Percentiles rank a stretch among this genome's conserved stretches.
Conservation (phyloP, 2,888 invertebrate genomes). For the Nematopogon swammerdamellus region DNA sequence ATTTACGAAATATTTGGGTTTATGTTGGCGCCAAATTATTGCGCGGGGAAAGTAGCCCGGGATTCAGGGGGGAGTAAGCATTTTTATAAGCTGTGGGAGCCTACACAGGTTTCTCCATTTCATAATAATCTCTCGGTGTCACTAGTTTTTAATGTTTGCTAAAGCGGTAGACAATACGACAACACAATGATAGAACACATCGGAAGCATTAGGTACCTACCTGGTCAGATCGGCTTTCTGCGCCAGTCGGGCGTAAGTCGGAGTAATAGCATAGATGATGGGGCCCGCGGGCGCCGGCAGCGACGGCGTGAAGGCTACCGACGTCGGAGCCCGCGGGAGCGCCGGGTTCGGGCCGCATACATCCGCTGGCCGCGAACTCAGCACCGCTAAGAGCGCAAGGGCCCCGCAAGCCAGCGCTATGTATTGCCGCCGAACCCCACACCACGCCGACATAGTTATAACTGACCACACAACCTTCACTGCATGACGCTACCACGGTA, state of each 20-base stretch:
- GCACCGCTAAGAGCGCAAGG: neutral
- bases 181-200: too few relatives aligned
- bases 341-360: neutral
- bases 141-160: too few relatives aligned
- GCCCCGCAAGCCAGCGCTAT: neutral
- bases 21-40: too few relatives aligned
- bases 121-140: too few relatives aligned
- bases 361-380: neutral
- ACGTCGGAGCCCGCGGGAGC: neutral
- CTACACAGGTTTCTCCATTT: too few relatives aligned
- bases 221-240: constrained; percentile 94
- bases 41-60: too few relatives aligned
- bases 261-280: constrained; percentile 87
- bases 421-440: neutral
- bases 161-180: too few relatives aligned
- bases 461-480: neutral
- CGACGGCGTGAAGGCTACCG: neutral
- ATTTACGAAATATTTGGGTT: too few relatives aligned
- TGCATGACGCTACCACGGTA: neutral
- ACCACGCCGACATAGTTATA: neutral
- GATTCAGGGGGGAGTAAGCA: too few relatives aligned
- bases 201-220: constrained; percentile 30
- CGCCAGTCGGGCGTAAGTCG: constrained; percentile 82
- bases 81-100: too few relatives aligned
- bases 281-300: constrained; percentile 31